Evolutionary conservation across 2,113 vertebrate species (phyloP), one percentile per base, ranked within the genome.

Genomic region (Daboia siamensis): DNA sequence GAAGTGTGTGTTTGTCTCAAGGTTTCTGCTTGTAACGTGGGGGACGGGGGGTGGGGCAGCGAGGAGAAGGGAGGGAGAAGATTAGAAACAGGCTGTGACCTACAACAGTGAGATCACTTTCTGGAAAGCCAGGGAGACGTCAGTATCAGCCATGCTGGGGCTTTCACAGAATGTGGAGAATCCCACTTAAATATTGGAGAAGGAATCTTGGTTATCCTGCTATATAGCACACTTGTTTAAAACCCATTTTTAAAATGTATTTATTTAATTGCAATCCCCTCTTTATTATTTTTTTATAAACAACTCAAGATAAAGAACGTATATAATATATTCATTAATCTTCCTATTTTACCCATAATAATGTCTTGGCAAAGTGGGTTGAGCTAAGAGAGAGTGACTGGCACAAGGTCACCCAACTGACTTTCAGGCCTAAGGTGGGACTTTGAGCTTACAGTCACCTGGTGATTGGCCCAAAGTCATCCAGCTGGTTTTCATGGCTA

Each of bases 41-140:
- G 95, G 94, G 94, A 90, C 97, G 96, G 97, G 59, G 61, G 4
- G 24, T 94, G 87, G 95, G 94, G n/a, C n/a, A n/a, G n/a, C n/a
- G n/a, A 94, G 89, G 97, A 96, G 97, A 95, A 97, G 95, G n/a
- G n/a, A 80, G 69, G 95, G 97, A 96, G 97, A 96, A 98, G 97
- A 98, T 97, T 97, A 94, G 94, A 95, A 97, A 94, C 97, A 97
- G 96, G 95, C 96, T 96, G 84, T 96, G 94, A 95, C 93, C 92
- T 95, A 94, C 94, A 94, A 90, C 94, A 33, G 90, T 85, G 93
- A 92, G 46, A 89, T 92, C 21, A 5, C 94, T 89, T 97, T 85
- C 96, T 96, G 96, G 96, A 80, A 97, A 97, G 94, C 89, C 15
- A 3, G 8, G 2, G 3, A 6, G 88, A 15, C 91, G 61, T 84